Percentiles rank a stretch among this genome's conserved stretches.
phyloP scores from a whole-genome alignment of 2,888 invertebrate species.

The Morpho helenor region DNA sequence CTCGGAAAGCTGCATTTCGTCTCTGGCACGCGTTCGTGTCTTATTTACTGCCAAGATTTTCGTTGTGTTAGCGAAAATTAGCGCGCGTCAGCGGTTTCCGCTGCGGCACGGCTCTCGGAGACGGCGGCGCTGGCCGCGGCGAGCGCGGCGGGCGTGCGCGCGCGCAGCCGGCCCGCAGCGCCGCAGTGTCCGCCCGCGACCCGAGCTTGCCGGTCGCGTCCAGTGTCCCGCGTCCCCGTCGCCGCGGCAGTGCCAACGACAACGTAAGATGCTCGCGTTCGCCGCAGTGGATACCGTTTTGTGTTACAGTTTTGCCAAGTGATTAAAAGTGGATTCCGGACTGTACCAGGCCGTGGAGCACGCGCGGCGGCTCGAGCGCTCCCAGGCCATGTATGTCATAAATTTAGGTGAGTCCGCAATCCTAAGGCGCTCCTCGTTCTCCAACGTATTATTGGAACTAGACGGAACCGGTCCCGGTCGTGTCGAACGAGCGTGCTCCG shows the following conservation, averaged over 20 bases:
- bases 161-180: slow-evolving; percentile 32
- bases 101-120: slow-evolving; percentile 25
- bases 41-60: slow-evolving; percentile 51
- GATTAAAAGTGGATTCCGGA: slow-evolving; percentile 74
- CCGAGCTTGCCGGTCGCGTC: slow-evolving; percentile 42
- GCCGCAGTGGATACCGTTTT: slow-evolving; percentile 62
- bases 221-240: slow-evolving; percentile 48
- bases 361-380: slow-evolving; percentile 74
- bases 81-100: slow-evolving; percentile 31
- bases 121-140: slow-evolving; percentile 28
- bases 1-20: slow-evolving; percentile 44
- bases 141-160: slow-evolving; percentile 30
- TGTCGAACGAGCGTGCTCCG: slow-evolving; percentile 37
- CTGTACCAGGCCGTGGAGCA: slow-evolving; percentile 75
- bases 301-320: slow-evolving; percentile 60
- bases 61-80: slow-evolving; percentile 39
- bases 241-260: slow-evolving; percentile 51
- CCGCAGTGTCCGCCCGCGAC: slow-evolving; percentile 60
- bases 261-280: slow-evolving; percentile 68
- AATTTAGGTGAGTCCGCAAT: slow-evolving; percentile 76
- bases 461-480: slow-evolving; percentile 59
- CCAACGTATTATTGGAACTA: slow-evolving; percentile 62
- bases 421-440: slow-evolving; percentile 45
- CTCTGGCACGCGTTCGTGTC: slow-evolving; percentile 34
- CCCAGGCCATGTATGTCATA: slow-evolving; percentile 78